Percentiles rank a stretch among this genome's conserved stretches.
phyloP scores from a whole-genome alignment of 2,113 vertebrate genomes.

The Agapornis roseicollis region DNA sequence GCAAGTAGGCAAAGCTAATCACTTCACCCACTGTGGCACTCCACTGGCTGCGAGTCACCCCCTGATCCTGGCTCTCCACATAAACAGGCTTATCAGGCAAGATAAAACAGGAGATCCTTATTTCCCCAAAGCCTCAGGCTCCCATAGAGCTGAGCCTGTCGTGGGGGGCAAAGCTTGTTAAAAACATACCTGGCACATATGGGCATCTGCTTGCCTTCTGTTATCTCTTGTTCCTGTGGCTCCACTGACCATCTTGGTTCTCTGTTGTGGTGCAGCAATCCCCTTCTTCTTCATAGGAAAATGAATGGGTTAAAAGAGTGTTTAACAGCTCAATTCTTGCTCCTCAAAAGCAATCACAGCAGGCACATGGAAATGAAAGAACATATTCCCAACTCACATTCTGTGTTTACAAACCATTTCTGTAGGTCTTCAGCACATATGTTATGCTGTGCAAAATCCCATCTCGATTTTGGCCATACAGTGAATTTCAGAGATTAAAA shows the following conservation, averaged over 20 bases:
- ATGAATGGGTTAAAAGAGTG: not conserved
- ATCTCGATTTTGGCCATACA: not conserved
- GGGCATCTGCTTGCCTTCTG: not conserved
- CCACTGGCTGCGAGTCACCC: accelerated
- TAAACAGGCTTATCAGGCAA: not conserved
- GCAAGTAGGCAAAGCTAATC: not conserved
- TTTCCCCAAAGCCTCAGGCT: not conserved
- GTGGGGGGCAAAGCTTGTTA: not conserved
- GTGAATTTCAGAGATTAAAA: not conserved
- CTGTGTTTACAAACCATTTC: not conserved
- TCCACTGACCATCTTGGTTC: not conserved
- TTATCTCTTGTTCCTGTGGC: not conserved
- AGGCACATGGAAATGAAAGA: not conserved
- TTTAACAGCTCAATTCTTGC: not conserved
- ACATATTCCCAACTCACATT: not conserved
- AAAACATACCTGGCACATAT: not conserved
- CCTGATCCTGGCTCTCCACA: not conserved
- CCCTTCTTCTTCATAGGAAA: not conserved
- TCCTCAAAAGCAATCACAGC: not conserved
- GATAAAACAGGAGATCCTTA: not conserved
- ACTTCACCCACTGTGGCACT: not conserved
- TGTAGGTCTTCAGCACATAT: not conserved
- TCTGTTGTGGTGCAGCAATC: not conserved
- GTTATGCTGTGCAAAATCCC: not conserved
- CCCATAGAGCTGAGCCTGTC: not conserved